A percentile compares a stretch with the other conserved stretches of the same genome.
Conservation (phyloP, 2,888 invertebrate genomes). For the Callimorpha dominula region DNA sequence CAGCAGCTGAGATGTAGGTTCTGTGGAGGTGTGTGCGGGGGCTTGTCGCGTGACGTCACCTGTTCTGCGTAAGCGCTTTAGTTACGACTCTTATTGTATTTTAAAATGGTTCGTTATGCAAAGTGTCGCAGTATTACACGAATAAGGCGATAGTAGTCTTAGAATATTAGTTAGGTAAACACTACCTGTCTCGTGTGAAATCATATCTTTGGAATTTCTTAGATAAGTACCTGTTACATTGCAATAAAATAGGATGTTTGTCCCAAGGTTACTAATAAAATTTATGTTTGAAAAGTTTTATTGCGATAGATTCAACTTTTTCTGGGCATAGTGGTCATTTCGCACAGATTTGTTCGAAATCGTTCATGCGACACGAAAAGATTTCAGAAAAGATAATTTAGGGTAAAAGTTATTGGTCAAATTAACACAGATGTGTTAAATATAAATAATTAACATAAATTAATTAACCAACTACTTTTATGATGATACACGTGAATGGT, state of each 20-base stretch:
- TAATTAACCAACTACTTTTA: no score
- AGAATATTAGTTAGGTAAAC: neutral
- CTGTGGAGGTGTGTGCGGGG: constrained; percentile 10
- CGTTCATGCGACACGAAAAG: no score
- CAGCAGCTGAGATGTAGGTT: neutral
- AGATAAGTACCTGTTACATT: neutral
- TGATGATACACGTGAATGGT: no score
- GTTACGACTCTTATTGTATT: neutral
- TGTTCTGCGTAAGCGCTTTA: neutral
- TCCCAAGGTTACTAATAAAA: no score
- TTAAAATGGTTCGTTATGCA: neutral
- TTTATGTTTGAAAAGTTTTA: no score
- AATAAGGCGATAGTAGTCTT: neutral
- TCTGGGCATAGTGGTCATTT: no score
- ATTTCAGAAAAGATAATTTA: no score
- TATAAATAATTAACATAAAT: no score
- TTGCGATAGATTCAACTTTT: no score
- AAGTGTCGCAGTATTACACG: neutral
- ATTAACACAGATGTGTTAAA: no score
- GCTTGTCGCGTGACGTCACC: constrained; percentile 11
- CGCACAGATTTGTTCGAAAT: no score
- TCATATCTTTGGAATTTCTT: neutral
- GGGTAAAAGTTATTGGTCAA: no score
- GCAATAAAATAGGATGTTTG: neutral
- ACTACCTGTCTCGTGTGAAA: neutral